Percentiles rank a stretch among this genome's conserved stretches.
phyloP scores from a whole-genome alignment of 2,113 vertebrate genomes.

The Empidonax alnorum region DNA sequence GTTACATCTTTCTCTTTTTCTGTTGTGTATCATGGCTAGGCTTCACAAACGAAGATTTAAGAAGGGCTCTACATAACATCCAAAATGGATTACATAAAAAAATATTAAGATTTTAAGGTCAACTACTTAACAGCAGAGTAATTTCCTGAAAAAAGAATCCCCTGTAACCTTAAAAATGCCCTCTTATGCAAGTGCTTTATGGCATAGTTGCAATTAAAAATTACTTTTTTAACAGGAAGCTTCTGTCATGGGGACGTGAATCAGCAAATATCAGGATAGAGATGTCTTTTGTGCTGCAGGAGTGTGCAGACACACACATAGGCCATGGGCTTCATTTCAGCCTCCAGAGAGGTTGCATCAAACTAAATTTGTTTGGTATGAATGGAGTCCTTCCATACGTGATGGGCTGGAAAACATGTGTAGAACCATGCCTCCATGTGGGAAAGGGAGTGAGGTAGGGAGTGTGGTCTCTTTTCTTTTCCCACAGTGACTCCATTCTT shows the following conservation, averaged over 20 bases:
- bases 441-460: background rate
- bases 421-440: background rate
- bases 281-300: background rate
- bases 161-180: background rate
- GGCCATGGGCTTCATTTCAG: background rate
- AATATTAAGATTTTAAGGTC: background rate
- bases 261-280: background rate
- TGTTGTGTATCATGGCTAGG: background rate
- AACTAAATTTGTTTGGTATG: background rate
- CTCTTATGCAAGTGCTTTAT: background rate
- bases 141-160: background rate
- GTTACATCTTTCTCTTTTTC: background rate
- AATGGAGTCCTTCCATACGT: background rate
- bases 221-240: background rate
- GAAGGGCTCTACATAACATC: background rate
- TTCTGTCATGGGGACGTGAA: background rate
- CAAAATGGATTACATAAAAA: background rate
- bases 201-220: background rate
- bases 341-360: background rate
- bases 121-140: background rate
- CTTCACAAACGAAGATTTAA: too few species aligned
- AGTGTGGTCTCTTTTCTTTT: background rate
- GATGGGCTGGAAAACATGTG: background rate
- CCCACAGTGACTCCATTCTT: background rate
- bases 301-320: fast-evolving